Base-by-base conservation (phyloP, 1,140 invertebrate species). In the Drosophila busckii region DNA sequence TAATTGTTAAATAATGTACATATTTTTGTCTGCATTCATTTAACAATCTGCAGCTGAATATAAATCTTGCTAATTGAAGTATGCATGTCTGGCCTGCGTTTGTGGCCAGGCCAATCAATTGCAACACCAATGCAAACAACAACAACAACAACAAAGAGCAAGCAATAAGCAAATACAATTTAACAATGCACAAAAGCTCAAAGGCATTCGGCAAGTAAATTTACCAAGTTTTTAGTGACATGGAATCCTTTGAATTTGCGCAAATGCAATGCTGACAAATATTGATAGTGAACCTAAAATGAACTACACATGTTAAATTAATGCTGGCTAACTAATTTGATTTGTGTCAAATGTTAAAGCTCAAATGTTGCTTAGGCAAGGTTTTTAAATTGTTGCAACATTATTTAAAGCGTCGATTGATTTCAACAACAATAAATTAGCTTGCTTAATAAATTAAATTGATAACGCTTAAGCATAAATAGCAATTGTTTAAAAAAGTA, bases 151-250 rank as follows among this genome's bases (percentile, higher is more conserved):
- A 38, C 48, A 59, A 53, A 17, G n/a, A 3, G 6, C 7, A 22
- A 25, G 15, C 10, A 32, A 38, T 5, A 44, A 23, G 58, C 44
- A 55, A 61, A 55, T 34, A 26, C 12, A 40, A 34, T 55, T 55
- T 20, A 61, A 55, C 50, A 55, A 61, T 61, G 41, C 58, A 54
- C 58, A 61, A 55, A 46, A 60, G 56, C 40, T 60, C n/a, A 5
- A 46, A 55, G 53, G 55, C 29, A 34, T 10, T 28, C 38, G 22
- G 3, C 8, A 50, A 37, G 55, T 42, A 31, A 41, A 34, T 52
- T 54, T 54, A 4, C 22, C 13, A 17, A 44, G 48, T 10, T 28
- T 26, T 12, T 25, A 35, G 32, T 17, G 25, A n/a, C 52, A 37
- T 26, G 10, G 19, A 53, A 53, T 25, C 25, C 25, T 38, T 45